Percentiles rank a stretch among this genome's conserved stretches.
These are phyloP conservation scores for Xiphophorus maculatus DNA, from an alignment of 2,113 vertebrate genomes.

Conservation along the genomic window DNA sequence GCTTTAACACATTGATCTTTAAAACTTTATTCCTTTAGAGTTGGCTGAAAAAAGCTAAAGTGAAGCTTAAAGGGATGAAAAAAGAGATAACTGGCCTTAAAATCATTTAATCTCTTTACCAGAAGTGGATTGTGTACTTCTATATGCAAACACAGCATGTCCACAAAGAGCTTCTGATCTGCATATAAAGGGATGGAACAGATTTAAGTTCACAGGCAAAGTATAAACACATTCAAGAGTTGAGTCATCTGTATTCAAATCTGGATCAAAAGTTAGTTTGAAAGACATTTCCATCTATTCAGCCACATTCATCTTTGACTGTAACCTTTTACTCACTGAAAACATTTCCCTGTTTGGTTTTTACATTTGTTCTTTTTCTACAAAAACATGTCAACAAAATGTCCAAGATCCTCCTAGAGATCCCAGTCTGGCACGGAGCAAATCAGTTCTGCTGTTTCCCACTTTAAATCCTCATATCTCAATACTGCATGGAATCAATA, in stretches of 20 bases:
- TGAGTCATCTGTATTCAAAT: neutral
- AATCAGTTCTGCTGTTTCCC: neutral
- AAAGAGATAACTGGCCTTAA: neutral
- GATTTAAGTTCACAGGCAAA: neutral
- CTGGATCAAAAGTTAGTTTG: neutral
- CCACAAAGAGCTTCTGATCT: slow-evolving; percentile 12
- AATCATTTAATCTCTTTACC: neutral
- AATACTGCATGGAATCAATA: neutral
- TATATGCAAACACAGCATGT: neutral
- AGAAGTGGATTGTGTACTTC: neutral
- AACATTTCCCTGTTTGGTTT: neutral
- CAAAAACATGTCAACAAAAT: neutral
- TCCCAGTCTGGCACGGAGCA: neutral
- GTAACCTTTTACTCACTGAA: neutral
- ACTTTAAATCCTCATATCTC: neutral
- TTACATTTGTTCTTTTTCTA: neutral
- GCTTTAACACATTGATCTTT: neutral
- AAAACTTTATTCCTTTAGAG: neutral
- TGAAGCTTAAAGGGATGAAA: slow-evolving; percentile 8
- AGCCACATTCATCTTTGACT: neutral
- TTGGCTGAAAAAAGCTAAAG: slow-evolving; percentile 2
- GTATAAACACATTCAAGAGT: neutral
- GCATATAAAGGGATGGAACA: slow-evolving; percentile 4
- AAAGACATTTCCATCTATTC: neutral
- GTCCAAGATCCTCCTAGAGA: neutral